These are phyloP conservation scores for Paedocypris micromegethes DNA, from an alignment of 2,797 vertebrate genomes.

Conservation along the genomic window DNA sequence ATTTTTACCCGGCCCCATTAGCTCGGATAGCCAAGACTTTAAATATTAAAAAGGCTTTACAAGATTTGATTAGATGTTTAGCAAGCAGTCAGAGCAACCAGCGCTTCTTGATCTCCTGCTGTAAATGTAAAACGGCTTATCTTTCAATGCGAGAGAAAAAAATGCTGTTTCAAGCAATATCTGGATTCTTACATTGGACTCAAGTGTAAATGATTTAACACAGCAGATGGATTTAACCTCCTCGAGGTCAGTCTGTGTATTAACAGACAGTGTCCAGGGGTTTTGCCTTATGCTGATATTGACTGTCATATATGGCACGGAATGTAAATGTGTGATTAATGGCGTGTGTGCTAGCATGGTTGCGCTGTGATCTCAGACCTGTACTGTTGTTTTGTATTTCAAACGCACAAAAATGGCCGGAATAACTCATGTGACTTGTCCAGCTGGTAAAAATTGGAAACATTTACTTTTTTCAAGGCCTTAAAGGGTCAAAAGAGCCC, in stretches of 20 bases:
- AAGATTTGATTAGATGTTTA: slow-evolving; percentile 72
- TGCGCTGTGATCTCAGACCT: neutral
- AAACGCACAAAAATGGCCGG: slow-evolving; percentile 4
- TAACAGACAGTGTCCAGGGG: slow-evolving; percentile 13
- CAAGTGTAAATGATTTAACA: slow-evolving; percentile 59
- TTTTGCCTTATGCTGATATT: slow-evolving; percentile 22
- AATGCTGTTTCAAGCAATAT: slow-evolving; percentile 62
- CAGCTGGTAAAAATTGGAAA: slow-evolving; percentile 68
- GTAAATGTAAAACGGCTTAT: slow-evolving; percentile 62
- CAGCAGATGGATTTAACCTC: slow-evolving; percentile 50
- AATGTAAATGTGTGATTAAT: slow-evolving; percentile 28
- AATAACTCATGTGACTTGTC: slow-evolving; percentile 34
- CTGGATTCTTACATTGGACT: slow-evolving; percentile 56
- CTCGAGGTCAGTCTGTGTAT: slow-evolving; percentile 44
- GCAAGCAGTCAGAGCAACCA: slow-evolving; percentile 58
- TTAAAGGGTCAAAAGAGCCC: slow-evolving; percentile 72
- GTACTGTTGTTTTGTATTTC: neutral
- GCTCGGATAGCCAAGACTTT: slow-evolving; percentile 64
- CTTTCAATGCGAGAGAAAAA: slow-evolving; percentile 56
- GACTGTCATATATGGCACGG: slow-evolving; percentile 30
- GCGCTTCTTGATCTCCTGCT: slow-evolving; percentile 45
- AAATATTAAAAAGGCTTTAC: slow-evolving; percentile 73
- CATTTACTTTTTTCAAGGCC: slow-evolving; percentile 69
- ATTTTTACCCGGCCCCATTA: slow-evolving; percentile 68
- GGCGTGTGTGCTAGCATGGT: slow-evolving; percentile 18